These are phyloP conservation scores for Rousettus madagascariensis DNA, from an alignment of 2,797 vertebrate genomes.

Conservation along the genomic window DNA sequence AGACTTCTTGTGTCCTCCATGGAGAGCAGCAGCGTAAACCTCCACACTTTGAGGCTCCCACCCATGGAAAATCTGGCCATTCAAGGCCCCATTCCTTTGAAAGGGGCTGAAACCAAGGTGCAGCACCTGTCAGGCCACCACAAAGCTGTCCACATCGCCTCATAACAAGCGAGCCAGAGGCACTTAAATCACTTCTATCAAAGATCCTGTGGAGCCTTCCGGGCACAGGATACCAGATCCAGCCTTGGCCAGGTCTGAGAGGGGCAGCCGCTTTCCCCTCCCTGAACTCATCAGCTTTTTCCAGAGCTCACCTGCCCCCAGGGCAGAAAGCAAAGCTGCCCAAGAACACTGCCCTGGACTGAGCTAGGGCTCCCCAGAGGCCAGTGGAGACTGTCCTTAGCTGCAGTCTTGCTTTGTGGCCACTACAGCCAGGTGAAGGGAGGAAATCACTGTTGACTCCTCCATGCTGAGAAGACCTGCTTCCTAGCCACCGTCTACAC, in stretches of 20 bases:
- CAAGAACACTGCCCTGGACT: too few species aligned
- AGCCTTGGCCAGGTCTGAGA: background rate
- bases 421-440: background rate
- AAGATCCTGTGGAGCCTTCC: too few species aligned
- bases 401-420: background rate
- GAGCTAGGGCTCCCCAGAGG: background rate
- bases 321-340: background rate
- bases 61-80: background rate
- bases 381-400: accelerated
- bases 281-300: too few species aligned
- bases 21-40: background rate
- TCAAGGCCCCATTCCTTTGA: background rate
- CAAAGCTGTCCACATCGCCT: background rate
- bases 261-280: too few species aligned
- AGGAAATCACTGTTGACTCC: background rate
- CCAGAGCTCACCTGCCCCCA: background rate
- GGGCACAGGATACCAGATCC: too few species aligned
- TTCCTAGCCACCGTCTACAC: background rate
- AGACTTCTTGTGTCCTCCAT: background rate
- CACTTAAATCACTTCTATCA: background rate
- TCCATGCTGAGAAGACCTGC: background rate
- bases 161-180: background rate
- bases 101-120: background rate
- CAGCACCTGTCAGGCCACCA: background rate
- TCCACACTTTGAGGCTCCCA: background rate